Evolutionary conservation across 2,113 vertebrate genomes (phyloP).

Genomic region (Amia ocellicauda): DNA sequence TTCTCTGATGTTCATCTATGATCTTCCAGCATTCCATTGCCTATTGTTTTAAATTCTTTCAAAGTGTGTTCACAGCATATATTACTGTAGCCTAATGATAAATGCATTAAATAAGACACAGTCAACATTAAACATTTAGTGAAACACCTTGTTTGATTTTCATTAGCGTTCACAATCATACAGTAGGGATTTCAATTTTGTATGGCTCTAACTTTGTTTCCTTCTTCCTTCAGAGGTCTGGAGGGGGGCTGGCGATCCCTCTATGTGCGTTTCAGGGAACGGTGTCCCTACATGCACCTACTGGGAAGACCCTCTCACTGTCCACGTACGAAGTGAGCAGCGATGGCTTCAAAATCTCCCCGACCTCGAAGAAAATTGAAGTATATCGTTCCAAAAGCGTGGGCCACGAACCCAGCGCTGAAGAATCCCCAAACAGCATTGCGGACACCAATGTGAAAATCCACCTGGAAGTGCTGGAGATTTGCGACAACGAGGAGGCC

Average conservation of each 20-base stretch:
- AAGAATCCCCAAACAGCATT: constrained; percentile 61
- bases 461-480: constrained; percentile 94
- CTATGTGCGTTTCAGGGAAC: constrained; percentile 94
- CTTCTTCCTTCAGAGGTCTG: constrained; percentile 65
- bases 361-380: constrained; percentile 82
- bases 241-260: constrained; percentile 79
- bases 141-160: too few relatives aligned
- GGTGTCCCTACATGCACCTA: constrained; percentile 88
- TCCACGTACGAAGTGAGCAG: constrained; percentile 96
- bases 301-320: constrained; percentile 88
- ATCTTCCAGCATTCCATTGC: too few relatives aligned
- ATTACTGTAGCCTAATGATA: too few relatives aligned
- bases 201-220: neutral
- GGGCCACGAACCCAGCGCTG: constrained; percentile 84
- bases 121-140: too few relatives aligned
- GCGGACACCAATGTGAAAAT: constrained; percentile 92
- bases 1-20: too few relatives aligned
- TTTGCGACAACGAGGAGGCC: constrained; percentile 90
- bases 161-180: too few relatives aligned
- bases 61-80: too few relatives aligned
- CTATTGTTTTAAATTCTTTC: too few relatives aligned
- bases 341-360: constrained; percentile 83
- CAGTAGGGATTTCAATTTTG: too few relatives aligned
- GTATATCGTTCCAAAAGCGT: constrained; percentile 96
- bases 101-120: too few relatives aligned